phyloP scores from a whole-genome alignment of 2,888 invertebrate species.

The Palloptera scutellata region DNA sequence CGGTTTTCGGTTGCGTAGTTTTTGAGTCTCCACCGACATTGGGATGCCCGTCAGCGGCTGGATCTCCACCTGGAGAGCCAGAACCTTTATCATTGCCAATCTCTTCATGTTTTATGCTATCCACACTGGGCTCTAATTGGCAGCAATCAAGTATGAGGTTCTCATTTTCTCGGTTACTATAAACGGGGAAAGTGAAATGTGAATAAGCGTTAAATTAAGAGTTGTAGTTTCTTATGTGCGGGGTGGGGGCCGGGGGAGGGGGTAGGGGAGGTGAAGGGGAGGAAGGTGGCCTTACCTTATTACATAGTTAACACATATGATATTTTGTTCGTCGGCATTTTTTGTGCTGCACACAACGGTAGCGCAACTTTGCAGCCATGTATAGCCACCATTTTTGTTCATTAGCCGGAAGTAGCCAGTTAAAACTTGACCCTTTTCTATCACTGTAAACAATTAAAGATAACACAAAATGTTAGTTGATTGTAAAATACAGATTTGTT shows the following conservation, averaged over 20 bases:
- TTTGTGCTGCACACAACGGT: conserved; percentile 95
- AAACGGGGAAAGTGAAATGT: not conserved
- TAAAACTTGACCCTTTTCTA: conserved; percentile 95
- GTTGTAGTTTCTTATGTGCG: not conserved
- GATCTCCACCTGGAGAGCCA: conserved; percentile 89
- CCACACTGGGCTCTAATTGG: conserved; percentile 84
- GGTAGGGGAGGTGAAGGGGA: not conserved
- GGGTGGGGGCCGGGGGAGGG: not conserved
- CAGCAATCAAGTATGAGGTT: conserved; percentile 94
- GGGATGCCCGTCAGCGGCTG: conserved; percentile 65
- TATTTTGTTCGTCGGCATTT: conserved; percentile 96
- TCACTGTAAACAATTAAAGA: conserved; percentile 71
- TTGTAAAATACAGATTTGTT: not conserved
- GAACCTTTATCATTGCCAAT: conserved; percentile 77
- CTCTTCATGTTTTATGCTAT: conserved; percentile 82
- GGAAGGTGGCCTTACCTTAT: conserved; percentile 74
- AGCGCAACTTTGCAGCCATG: conserved; percentile 97
- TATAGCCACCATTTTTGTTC: conserved; percentile 95
- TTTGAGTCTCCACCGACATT: conserved; percentile 54
- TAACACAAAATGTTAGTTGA: not conserved
- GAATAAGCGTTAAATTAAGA: not conserved
- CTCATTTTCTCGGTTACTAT: conserved; percentile 74
- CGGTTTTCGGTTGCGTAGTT: conserved; percentile 64
- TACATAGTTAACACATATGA: conserved; percentile 97
- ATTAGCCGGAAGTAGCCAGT: conserved; percentile 95